Evolutionary conservation across 1,140 invertebrate species (phyloP), one percentile per base, ranked within the genome.

Genomic region (roundworm (Caenorhabditis elegans)): DNA sequence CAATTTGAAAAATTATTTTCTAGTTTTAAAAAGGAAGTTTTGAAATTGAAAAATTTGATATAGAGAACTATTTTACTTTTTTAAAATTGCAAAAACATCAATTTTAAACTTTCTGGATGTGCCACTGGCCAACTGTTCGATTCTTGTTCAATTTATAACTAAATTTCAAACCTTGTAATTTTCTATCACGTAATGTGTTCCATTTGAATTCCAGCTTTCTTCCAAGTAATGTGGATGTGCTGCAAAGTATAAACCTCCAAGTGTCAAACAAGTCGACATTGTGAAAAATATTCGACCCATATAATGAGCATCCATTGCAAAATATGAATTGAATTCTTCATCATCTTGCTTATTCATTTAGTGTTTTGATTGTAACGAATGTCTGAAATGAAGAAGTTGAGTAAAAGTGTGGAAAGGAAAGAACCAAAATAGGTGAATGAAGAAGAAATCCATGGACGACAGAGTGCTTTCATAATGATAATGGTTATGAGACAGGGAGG

Each of bases 401-500:
- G n/a, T 60, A 17, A 17, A 70, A 70, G 34, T 70, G 34, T n/a
- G 31, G 60, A 39, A 70, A 70, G n/a, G n/a, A 22, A 22, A 39
- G 60, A 13, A 70, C 28, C 31, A 34, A 22, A 39, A 39, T 8
- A 70, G 17, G 34, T 19, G 22, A 26, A 31, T 5, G 34, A 55
- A 70, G 31, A 70, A 39, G 34, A 70, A 39, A n/a, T 39, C 60
- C 60, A 39, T 43, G 34, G 34, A 39, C 22, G n/a, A 39, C n/a
- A 22, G 60, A 70, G 19, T 39, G 60, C 31, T 15, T 70, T 70
- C 60, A 70, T 70, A 70, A 70, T 26, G 60, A 70, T 70, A 70
- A 70, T 70, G 60, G 60, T 22, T 70, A 39, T 39, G 31, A 22
- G n/a, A 24, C 31, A 19, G 39, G 34, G 17, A n/a, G n/a, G 34